Evolutionary conservation across 2,888 invertebrate species (phyloP), one percentile per base, ranked within the genome.

Genomic region (Nasonia oneida): DNA sequence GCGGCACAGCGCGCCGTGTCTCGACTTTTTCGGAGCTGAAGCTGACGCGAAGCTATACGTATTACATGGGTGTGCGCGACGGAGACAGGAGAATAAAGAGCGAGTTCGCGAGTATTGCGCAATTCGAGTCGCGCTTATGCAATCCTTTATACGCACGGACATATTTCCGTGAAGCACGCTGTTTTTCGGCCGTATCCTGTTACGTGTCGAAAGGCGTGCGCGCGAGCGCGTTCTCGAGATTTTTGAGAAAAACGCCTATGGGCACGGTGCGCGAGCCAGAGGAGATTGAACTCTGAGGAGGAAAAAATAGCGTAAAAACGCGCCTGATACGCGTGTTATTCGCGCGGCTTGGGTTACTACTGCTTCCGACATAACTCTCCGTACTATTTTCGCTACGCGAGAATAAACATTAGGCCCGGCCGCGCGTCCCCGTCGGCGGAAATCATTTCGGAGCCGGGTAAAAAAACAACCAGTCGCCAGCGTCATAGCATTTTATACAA

Each of bases 111-210:
- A 71, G 23, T 79, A 85, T 86, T 88, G 86, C 86, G 84, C 86
- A 85, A 87, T 82, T 87, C 76, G 84, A 76, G 76, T 79, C 53
- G 42, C 64, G 77, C 83, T 86, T 83, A 86, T 83, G 86, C 86
- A 86, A 86, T 83, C 23, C n/a, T 47, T 71, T 47, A 73, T 39
- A 3, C 23, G 10, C 29, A 39, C 42, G 29, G 47, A 78, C n/a
- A n/a, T n/a, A n/a, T 42, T 29, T 29, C 18, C 42, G 4, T 12
- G 47, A 18, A 12, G 47, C 47, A 47, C 47, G 12, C 47, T 12
- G 67, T 50, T 67, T 79, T 67, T 79, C 78, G 0, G 23, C 18
- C 23, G 42, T 67, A 79, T 79, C 70, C 67, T 79, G 79, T 79
- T 79, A 67, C 47, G 29, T 8, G 57, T 39, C 53, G 53, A 53